Evolutionary conservation across 2,113 vertebrate species (phyloP), one percentile per base, ranked within the genome.

Genomic region (Toxostoma redivivum): DNA sequence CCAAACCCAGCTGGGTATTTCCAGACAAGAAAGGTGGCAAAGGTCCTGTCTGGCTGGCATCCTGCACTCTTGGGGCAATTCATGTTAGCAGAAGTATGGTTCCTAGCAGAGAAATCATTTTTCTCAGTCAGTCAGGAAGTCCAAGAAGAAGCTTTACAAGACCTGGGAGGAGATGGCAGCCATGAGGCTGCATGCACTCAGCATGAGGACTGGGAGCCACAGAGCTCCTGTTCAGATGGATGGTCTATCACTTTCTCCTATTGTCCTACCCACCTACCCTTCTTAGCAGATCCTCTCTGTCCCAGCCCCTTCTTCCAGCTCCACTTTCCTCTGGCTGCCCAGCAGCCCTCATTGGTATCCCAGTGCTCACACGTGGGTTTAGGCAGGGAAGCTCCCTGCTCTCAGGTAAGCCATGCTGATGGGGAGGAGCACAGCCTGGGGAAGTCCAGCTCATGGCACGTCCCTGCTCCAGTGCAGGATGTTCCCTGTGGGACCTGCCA

Each of bases 331-430:
- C 19, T 61, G 71, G 54, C 53, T 72, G 0, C 53, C 35, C 45
- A 42, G 81, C 44, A 80, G 45, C n/a, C 48, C 33, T 18, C 28
- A 2, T 3, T 37, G 42, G 7, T 45, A 12, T 37, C 47, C 54
- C n/a, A 12, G 62, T 69, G 53, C 31, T 64, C 2, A 1, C 3
- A 1, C 0, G 0, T 28, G 23, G 20, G 16, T 80, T 84, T 35
- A 53, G 81, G 37, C 73, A 84, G 54, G 80, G 67, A 38, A 47
- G 50, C 37, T 48, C 37, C 15, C 45, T 9, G 33, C 54, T 56
- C 44, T 58, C 3, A 24, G 42, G 4, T 40, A 4, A 84, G 71
- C 22, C 58, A 24, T 1, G 1, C 7, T 53, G 50, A 18, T 4
- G 6, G 33, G 11, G 37, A 73, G 45, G 33, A 88, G 64, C 51